These are phyloP conservation scores for Eretmocerus hayati DNA, from an alignment of 2,888 invertebrate species.

Conservation along the genomic window DNA sequence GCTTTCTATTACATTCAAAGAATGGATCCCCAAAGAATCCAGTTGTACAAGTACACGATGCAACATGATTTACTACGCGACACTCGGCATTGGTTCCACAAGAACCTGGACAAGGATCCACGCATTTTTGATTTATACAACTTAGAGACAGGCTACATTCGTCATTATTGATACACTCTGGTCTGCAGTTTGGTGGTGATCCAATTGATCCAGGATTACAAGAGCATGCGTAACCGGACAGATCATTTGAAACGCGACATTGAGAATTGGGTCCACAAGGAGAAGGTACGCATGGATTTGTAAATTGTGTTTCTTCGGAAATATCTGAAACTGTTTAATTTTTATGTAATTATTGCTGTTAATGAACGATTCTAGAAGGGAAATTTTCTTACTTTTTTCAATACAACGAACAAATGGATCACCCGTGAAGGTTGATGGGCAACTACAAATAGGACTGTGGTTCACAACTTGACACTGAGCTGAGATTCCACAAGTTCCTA, in stretches of 20 bases:
- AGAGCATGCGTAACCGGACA: constrained; percentile 69
- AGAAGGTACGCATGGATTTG: constrained; percentile 53
- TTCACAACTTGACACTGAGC: constrained; percentile 52
- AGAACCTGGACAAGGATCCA: constrained; percentile 45
- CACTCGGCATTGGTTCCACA: constrained; percentile 50
- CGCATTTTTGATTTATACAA: constrained; percentile 46
- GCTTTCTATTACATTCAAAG: constrained; percentile 50
- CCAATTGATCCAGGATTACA: constrained; percentile 67
- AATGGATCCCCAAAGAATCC: constrained; percentile 54
- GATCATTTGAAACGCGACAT: constrained; percentile 62
- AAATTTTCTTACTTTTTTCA: constrained; percentile 45
- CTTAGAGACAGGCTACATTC: constrained; percentile 54
- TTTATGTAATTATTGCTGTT: background rate
- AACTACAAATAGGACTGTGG: constrained; percentile 56
- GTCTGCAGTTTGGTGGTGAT: constrained; percentile 57
- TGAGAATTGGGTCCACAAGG: constrained; percentile 63
- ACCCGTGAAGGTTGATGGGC: constrained; percentile 51
- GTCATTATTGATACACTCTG: constrained; percentile 46
- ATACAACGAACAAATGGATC: constrained; percentile 50
- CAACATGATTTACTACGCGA: constrained; percentile 54
- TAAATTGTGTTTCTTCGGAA: background rate
- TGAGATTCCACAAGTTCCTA: constrained; percentile 51
- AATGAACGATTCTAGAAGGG: background rate
- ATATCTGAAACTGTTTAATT: constrained; percentile 32
- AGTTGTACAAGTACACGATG: constrained; percentile 56